Conservation (phyloP, 2,113 vertebrate species). For the Tinamus guttatus region DNA sequence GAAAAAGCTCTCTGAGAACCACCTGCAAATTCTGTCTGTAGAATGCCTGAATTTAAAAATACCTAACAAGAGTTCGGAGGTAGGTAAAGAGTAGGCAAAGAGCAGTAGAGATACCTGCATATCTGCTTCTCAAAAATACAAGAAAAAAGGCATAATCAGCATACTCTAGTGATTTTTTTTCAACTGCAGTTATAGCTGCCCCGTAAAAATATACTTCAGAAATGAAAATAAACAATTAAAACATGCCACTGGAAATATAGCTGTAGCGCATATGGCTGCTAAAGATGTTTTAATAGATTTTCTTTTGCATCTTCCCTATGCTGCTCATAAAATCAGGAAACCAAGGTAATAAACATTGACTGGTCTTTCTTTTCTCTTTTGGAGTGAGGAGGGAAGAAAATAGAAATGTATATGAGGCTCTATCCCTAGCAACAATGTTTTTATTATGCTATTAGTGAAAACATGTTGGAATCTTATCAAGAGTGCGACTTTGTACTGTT, state of each 20-base stretch:
- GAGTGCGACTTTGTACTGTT: not conserved
- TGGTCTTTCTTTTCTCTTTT: not conserved
- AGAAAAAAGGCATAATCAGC: not conserved
- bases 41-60: constrained; percentile 77
- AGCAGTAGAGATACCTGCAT: not conserved
- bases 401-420: not conserved
- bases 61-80: not conserved
- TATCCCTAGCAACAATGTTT: not conserved
- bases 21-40: constrained; percentile 79
- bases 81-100: not conserved
- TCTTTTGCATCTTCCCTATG: not conserved
- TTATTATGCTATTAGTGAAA: not conserved
- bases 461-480: not conserved
- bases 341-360: not conserved
- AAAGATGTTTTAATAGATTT: constrained; percentile 26
- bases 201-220: constrained; percentile 3
- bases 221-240: constrained; percentile 45
- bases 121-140: not conserved
- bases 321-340: constrained; percentile 24
- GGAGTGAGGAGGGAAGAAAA: not conserved
- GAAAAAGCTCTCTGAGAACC: constrained; percentile 79
- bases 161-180: not conserved
- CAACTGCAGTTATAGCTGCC: not conserved
- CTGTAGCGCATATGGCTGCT: not conserved
- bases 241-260: not conserved